Evolutionary conservation across 2,888 invertebrate species (phyloP).

Genomic region (Oscheius sp.): DNA sequence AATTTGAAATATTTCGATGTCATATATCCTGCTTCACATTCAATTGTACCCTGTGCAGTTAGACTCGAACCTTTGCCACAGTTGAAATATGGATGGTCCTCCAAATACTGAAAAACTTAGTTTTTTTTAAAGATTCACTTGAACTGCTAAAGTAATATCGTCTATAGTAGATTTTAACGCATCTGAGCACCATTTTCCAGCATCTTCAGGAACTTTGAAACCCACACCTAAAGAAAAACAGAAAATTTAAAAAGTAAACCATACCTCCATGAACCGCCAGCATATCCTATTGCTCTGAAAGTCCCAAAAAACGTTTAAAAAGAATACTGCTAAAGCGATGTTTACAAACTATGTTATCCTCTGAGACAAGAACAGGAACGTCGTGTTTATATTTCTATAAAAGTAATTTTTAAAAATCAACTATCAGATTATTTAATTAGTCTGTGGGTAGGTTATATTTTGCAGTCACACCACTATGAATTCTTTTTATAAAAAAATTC

Average conservation of each 20-base stretch:
- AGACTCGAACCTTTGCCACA: constrained; percentile 92
- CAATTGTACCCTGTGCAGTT: constrained; percentile 85
- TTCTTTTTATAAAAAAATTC: too few species aligned
- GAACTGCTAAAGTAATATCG: constrained; percentile 27
- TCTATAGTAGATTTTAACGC: constrained; percentile 26
- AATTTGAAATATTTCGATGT: constrained; percentile 78
- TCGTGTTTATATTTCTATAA: constrained; percentile 72
- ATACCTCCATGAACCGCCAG: constrained; percentile 82
- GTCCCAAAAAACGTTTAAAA: constrained; percentile 45
- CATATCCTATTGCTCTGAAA: constrained; percentile 71
- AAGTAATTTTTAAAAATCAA: too few species aligned
- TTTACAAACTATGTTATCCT: constrained; percentile 71
- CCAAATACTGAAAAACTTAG: constrained; percentile 75
- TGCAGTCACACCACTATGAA: too few species aligned
- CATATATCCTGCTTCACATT: constrained; percentile 97
- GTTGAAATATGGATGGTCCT: constrained; percentile 89
- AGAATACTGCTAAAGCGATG: constrained; percentile 69
- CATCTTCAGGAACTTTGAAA: constrained; percentile 20
- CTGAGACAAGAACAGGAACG: constrained; percentile 72
- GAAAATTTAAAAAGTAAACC: neutral
- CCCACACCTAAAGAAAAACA: constrained; percentile 35
- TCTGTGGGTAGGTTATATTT: too few species aligned
- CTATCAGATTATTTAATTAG: too few species aligned
- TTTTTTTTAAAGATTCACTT: neutral
- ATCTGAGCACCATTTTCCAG: constrained; percentile 29